phyloP scores from a whole-genome alignment of 1,140 invertebrate species.

The Pseudomyrmex flavicornis region DNA sequence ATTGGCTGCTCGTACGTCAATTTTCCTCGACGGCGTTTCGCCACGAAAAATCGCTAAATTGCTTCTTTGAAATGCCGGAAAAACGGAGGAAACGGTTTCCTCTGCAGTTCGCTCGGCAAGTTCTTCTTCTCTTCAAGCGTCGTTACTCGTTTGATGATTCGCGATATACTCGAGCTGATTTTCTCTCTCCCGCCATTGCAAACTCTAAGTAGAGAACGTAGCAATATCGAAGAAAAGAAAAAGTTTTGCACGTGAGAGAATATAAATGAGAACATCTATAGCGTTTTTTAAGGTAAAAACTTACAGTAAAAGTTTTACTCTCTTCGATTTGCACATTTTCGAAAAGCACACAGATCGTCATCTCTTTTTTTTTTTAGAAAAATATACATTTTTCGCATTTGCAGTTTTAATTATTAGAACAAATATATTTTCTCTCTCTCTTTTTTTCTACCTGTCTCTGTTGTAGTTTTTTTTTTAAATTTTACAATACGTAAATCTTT shows the following conservation, averaged over 20 bases:
- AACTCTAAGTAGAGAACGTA: slow-evolving; percentile 34
- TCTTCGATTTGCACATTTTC: neutral
- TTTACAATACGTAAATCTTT: too few relatives aligned
- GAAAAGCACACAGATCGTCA: too few relatives aligned
- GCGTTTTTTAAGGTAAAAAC: neutral
- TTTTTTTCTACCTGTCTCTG: too few relatives aligned
- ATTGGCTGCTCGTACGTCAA: slow-evolving; percentile 82
- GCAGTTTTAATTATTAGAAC: too few relatives aligned
- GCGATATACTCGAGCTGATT: slow-evolving; percentile 64
- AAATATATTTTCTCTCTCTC: too few relatives aligned
- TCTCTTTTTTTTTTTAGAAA: too few relatives aligned
- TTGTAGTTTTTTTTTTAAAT: too few relatives aligned
- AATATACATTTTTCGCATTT: too few relatives aligned
- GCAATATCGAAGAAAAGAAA: slow-evolving; percentile 13
- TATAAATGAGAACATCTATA: neutral
- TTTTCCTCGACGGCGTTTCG: slow-evolving; percentile 79
- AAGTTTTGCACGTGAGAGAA: slow-evolving; percentile 3
- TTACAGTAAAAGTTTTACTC: neutral
- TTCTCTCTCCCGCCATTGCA: slow-evolving; percentile 34
- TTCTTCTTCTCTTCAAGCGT: slow-evolving; percentile 59
- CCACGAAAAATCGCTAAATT: slow-evolving; percentile 84
- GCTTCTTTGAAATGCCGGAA: slow-evolving; percentile 83
- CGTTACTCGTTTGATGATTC: slow-evolving; percentile 65
- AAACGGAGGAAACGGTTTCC: slow-evolving; percentile 78
- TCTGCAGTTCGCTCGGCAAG: slow-evolving; percentile 59